Evolutionary conservation across 2,113 vertebrate genomes (phyloP).

Genomic region (Anhinga rufa): DNA sequence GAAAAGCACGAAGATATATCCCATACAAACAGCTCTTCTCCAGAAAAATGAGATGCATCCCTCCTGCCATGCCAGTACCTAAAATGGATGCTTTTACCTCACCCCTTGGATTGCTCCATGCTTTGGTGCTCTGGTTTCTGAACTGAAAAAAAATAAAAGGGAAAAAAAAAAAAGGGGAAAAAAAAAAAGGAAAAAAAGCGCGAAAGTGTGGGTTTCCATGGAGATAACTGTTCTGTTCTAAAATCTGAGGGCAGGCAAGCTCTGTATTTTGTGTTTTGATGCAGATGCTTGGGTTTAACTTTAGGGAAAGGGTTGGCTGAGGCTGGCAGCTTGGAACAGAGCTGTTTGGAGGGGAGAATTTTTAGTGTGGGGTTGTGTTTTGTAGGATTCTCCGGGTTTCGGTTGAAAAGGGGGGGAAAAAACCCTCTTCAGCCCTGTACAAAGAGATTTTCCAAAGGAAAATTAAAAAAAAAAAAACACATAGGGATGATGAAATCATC

Average conservation of each 20-base stretch:
- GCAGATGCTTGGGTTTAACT: conserved; percentile 10
- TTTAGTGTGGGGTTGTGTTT: background rate
- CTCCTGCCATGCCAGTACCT: background rate
- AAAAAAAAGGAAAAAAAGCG: background rate
- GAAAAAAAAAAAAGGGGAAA: background rate
- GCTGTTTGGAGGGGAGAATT: background rate
- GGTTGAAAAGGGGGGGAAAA: background rate
- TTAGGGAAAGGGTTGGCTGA: background rate
- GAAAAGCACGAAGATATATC: background rate
- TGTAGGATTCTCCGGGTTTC: background rate
- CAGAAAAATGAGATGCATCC: background rate
- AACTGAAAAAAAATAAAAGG: background rate
- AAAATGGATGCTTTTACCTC: background rate
- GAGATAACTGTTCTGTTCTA: conserved; percentile 37
- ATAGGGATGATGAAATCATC: background rate
- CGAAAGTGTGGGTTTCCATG: conserved; percentile 43
- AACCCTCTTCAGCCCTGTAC: background rate
- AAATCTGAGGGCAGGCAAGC: conserved; percentile 15
- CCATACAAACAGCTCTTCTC: background rate
- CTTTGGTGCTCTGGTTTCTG: background rate
- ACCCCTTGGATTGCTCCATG: background rate
- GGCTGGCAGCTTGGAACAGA: background rate
- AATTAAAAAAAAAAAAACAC: too few species aligned
- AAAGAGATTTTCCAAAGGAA: background rate
- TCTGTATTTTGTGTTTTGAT: background rate